phyloP scores from a whole-genome alignment of 2,888 invertebrate species.

The Rhodophaea formosa region DNA sequence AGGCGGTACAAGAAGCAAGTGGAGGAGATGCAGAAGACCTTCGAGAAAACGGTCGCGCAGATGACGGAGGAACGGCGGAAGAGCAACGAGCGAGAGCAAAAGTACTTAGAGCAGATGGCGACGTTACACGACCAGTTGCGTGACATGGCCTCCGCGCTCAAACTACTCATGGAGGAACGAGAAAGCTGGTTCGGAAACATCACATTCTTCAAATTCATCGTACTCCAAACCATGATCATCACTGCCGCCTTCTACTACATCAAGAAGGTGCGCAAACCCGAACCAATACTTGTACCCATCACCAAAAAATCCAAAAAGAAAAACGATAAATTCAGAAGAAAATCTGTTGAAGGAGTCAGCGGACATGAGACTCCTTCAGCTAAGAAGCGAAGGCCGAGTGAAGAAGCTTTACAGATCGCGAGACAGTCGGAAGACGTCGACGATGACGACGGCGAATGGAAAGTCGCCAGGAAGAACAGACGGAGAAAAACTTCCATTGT shows the following conservation, averaged over 20 bases:
- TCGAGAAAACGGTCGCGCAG: constrained; percentile 88
- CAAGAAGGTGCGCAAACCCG: constrained; percentile 64
- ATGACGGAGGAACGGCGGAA: constrained; percentile 87
- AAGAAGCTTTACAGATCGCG: constrained; percentile 84
- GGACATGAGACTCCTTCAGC: constrained; percentile 77
- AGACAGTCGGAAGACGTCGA: constrained; percentile 82
- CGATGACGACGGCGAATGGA: constrained; percentile 72
- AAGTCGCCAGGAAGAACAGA: constrained; percentile 68
- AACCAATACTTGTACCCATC: constrained; percentile 49
- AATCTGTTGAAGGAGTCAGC: constrained; percentile 84
- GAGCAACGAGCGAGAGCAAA: constrained; percentile 87
- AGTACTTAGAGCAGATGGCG: constrained; percentile 89
- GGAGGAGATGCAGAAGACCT: constrained; percentile 94
- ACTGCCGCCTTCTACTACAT: constrained; percentile 76
- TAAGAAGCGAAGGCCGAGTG: constrained; percentile 86
- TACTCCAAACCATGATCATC: constrained; percentile 73
- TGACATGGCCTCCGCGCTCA: constrained; percentile 82
- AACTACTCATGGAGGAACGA: constrained; percentile 81
- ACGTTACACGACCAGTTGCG: constrained; percentile 84
- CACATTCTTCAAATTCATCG: constrained; percentile 78
- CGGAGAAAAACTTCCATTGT: constrained; percentile 71
- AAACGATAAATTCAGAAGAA: constrained; percentile 76
- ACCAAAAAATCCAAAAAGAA: constrained; percentile 61
- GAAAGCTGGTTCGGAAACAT: constrained; percentile 84
- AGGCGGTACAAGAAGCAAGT: constrained; percentile 97